These are phyloP conservation scores for Orchesellides sinensis DNA, from an alignment of 2,888 invertebrate genomes.

Conservation along the genomic window DNA sequence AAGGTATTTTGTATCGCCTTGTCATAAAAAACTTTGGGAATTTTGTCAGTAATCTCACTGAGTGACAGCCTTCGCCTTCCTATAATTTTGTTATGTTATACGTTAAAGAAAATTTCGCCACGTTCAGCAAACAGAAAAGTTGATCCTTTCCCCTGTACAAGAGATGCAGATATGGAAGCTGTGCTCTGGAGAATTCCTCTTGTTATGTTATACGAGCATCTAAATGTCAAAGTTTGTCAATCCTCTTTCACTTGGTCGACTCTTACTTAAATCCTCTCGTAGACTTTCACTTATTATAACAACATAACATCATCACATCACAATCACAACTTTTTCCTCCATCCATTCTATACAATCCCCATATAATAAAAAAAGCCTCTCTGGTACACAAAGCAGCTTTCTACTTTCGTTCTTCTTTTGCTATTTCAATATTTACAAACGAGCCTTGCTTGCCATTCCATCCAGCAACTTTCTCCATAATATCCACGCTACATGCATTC, in stretches of 20 bases:
- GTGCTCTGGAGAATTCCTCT: no score
- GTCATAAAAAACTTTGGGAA: no score
- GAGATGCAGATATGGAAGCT: no score
- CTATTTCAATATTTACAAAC: not conserved
- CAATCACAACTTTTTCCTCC: not conserved
- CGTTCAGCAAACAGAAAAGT: no score
- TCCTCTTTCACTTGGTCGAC: conserved; percentile 45
- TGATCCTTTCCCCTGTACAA: no score
- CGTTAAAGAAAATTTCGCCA: no score
- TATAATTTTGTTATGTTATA: no score
- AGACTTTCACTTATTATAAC: not conserved
- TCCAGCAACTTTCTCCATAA: not conserved
- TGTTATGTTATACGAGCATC: conserved; percentile 28
- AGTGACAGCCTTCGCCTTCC: no score
- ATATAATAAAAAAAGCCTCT: not conserved
- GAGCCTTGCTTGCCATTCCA: not conserved
- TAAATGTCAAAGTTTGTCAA: conserved; percentile 66
- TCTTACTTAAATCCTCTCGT: conserved; percentile 1
- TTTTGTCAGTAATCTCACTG: no score
- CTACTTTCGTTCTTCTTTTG: conserved; percentile 1
- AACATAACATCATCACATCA: not conserved
- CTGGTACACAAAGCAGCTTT: not conserved
- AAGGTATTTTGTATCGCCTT: no score
- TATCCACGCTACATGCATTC: not conserved
- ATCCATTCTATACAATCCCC: not conserved